Evolutionary conservation across 2,888 invertebrate species (phyloP), one percentile per base, ranked within the genome.

Genomic region (Tetrapedia diversipes): DNA sequence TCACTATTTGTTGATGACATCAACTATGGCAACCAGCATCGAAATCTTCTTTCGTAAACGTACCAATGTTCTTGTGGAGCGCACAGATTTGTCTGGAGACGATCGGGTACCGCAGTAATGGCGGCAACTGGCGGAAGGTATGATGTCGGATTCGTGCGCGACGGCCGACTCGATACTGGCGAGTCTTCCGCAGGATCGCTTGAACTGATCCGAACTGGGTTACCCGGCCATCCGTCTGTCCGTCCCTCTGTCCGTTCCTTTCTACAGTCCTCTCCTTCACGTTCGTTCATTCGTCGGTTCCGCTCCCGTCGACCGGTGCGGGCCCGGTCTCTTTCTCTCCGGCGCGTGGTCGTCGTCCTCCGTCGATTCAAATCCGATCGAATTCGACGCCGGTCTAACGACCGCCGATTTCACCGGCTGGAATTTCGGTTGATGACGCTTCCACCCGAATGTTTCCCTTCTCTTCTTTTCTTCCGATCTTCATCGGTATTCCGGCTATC

Each of bases 171-270:
- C 90, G 86, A 83, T 86, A 91, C 91, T 91, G 91, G 83, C 88
- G 78, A 87, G 86, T 79, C 84, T 82, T n/a, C 77, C 86, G 85
- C 79, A 81, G 89, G 87, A 90, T 90, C 90, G 90, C 81, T 82
- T 86, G 85, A 86, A 88, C 88, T 87, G 86, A 87, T 85, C 84
- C 91, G 85, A 92, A 91, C 91, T 92, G 91, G 91, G 91, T 92
- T 92, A 92, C 91, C 91, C 91, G 91, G 91, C 91, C 91, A 91
- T 89, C 86, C 87, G 89, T 89, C 91, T 88, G 87, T 86, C 85
- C 86, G 85, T 86, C 85, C 87, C 84, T 86, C 86, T 85, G 86
- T 87, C 77, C 81, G 76, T 85, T 79, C 77, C 81, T 73, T 79
- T 83, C 78, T 71, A 64, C 83, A 79, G 77, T 79, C 77, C 64